Evolutionary conservation across 2,888 invertebrate species (phyloP).

Genomic region (Acanthosepion pharaonis): DNA sequence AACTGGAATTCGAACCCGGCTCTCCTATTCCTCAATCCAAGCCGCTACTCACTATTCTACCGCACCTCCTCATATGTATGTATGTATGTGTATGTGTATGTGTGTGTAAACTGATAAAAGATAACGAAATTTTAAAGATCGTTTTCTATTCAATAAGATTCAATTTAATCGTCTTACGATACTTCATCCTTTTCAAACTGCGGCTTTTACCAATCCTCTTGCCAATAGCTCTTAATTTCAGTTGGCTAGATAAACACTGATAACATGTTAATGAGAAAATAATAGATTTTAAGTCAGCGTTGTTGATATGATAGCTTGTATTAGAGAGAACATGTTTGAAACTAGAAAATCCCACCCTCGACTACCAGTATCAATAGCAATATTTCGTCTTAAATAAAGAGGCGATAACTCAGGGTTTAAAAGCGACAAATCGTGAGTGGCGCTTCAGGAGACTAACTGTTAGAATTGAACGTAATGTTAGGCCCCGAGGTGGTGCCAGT

Average conservation of each 20-base stretch:
- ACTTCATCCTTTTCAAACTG: background rate
- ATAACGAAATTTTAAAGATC: no score
- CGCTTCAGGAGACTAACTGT: background rate
- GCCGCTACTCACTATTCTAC: no score
- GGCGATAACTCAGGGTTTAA: background rate
- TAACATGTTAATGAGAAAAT: background rate
- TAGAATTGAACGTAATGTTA: background rate
- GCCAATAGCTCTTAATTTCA: background rate
- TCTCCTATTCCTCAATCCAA: no score
- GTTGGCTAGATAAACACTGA: background rate
- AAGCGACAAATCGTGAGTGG: background rate
- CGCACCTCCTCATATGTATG: no score
- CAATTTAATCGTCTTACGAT: no score
- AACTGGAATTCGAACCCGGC: no score
- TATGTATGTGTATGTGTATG: no score
- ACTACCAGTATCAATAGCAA: background rate
- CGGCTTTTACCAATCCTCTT: background rate
- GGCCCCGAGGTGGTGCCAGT: background rate
- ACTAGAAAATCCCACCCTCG: background rate
- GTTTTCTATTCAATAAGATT: no score
- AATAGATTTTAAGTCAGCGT: background rate
- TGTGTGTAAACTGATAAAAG: no score
- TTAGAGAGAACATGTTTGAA: background rate
- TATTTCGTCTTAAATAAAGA: background rate
- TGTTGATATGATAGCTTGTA: background rate